Conservation (phyloP, 2,113 vertebrate species). For the Cryptomyrus ogoouensis region DNA sequence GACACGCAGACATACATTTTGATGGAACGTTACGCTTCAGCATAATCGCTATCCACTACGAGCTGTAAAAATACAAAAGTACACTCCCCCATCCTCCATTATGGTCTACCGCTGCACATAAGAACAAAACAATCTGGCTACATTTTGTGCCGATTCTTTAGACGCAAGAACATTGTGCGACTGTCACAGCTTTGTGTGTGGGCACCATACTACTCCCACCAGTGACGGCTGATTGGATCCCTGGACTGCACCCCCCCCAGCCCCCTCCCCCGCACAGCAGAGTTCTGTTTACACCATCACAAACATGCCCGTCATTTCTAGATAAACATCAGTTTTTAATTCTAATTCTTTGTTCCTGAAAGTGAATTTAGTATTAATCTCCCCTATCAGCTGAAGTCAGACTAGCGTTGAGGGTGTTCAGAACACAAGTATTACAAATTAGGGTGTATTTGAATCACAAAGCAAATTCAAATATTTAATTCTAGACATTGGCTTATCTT, state of each 20-base stretch:
- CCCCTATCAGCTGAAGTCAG: background rate
- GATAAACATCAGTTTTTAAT: background rate
- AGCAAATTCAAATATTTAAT: background rate
- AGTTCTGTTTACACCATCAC: background rate
- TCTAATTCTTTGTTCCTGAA: background rate
- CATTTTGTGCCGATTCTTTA: background rate
- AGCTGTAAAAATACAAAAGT: background rate
- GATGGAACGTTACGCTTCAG: background rate
- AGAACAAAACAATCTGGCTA: conserved; percentile 6
- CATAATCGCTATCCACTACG: background rate
- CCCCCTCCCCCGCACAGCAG: background rate
- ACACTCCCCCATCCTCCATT: background rate
- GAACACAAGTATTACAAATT: conserved; percentile 5
- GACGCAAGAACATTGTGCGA: conserved; percentile 1
- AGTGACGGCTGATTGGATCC: background rate
- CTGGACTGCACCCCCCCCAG: background rate
- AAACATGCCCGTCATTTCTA: background rate
- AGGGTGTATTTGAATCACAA: background rate
- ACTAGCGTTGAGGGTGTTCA: background rate
- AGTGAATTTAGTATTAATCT: background rate
- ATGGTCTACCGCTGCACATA: background rate
- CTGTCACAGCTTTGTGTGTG: conserved; percentile 7
- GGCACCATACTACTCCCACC: background rate
- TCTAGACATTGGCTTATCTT: background rate
- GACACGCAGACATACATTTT: background rate